A percentile compares a stretch with the other conserved stretches of the same genome.
Conservation (phyloP, 2,113 vertebrate genomes). For the Crocuta crocuta region DNA sequence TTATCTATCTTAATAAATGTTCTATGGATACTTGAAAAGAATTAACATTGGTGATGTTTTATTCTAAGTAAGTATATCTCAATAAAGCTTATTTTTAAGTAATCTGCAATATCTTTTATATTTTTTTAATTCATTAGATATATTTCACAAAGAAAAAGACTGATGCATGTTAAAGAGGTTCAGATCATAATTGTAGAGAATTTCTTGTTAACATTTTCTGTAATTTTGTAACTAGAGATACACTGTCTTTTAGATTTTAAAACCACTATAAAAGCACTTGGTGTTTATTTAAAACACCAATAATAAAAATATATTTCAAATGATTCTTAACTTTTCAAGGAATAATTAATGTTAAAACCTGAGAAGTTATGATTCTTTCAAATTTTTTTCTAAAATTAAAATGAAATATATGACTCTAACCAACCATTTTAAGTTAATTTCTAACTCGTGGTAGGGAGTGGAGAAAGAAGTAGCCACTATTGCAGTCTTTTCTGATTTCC, state of each 20-base stretch:
- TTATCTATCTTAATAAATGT: neutral
- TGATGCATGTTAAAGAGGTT: neutral
- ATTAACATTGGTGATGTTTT: neutral
- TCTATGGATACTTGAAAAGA: neutral
- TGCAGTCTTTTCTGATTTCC: slow-evolving; percentile 41
- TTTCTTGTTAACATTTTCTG: neutral
- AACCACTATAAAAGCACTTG: neutral
- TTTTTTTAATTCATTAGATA: neutral
- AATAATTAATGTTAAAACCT: slow-evolving; percentile 32
- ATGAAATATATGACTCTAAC: neutral
- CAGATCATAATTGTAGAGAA: neutral
- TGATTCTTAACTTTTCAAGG: neutral
- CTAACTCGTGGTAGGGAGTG: neutral
- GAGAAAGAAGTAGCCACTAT: slow-evolving; percentile 1
- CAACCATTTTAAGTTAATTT: neutral
- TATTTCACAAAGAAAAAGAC: neutral
- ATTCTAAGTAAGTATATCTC: neutral
- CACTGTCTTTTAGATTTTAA: neutral
- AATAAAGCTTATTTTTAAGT: neutral
- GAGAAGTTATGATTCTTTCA: neutral
- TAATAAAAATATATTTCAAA: slow-evolving; percentile 6
- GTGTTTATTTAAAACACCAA: slow-evolving; percentile 16
- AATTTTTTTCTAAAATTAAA: slow-evolving; percentile 23
- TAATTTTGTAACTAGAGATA: neutral
- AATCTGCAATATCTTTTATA: neutral